Evolutionary conservation across 2,797 vertebrate genomes (phyloP).

Genomic region (Prunella strophiata): DNA sequence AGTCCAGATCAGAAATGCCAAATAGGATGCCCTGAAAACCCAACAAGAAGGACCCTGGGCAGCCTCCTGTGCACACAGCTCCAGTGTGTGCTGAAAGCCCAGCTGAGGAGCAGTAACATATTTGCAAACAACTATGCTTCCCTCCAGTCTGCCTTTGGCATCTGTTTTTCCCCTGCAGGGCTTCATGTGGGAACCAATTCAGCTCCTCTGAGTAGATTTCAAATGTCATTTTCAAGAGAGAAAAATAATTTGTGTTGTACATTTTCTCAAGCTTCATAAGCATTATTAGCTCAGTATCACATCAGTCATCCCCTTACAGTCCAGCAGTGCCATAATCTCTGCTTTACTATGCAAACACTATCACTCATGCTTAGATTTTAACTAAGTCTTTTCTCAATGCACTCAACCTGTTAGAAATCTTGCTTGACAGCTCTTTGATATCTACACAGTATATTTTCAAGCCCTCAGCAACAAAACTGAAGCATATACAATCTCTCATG

Average conservation of each 20-base stretch:
- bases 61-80: neutral
- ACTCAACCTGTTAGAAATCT: slow-evolving; percentile 53
- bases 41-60: neutral
- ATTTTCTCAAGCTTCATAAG: slow-evolving; percentile 45
- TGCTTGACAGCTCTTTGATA: slow-evolving; percentile 58
- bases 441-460: slow-evolving; percentile 38
- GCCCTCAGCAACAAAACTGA: slow-evolving; percentile 36
- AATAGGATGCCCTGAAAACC: neutral
- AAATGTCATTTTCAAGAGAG: slow-evolving; percentile 37
- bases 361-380: slow-evolving; percentile 52
- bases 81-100: neutral
- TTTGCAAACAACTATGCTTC: neutral
- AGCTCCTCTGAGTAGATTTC: slow-evolving; percentile 40
- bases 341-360: slow-evolving; percentile 62
- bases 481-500: neutral
- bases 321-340: slow-evolving; percentile 55
- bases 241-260: slow-evolving; percentile 48
- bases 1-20: neutral
- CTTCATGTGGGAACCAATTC: slow-evolving; percentile 23
- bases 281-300: slow-evolving; percentile 21
- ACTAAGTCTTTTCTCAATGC: slow-evolving; percentile 46
- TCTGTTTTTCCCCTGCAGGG: neutral
- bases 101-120: neutral
- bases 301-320: slow-evolving; percentile 59
- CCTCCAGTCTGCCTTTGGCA: slow-evolving; percentile 20